Evolutionary conservation across 2,797 vertebrate genomes (phyloP).

Genomic region (Etheostoma nigrum): DNA sequence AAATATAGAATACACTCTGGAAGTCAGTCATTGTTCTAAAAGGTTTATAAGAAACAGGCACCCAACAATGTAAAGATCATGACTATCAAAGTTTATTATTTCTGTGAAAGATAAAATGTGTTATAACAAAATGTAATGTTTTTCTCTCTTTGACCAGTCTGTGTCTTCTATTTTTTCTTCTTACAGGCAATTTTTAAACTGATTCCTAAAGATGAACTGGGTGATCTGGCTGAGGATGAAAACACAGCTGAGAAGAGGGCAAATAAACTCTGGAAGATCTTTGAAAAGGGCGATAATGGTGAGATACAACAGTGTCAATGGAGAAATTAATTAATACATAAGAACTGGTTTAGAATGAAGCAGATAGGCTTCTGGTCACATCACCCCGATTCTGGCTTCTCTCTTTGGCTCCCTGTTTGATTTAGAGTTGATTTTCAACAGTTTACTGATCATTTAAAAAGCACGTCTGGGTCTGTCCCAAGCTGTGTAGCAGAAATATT

Average conservation of each 20-base stretch:
- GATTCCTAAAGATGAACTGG: constrained; percentile 85
- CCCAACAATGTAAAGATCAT: not conserved
- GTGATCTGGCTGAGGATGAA: constrained; percentile 84
- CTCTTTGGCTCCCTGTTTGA: no score
- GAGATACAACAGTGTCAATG: constrained; percentile 44
- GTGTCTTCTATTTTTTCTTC: not conserved
- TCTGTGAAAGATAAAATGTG: not conserved
- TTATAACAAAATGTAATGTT: not conserved
- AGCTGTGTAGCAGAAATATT: no score
- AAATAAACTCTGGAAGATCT: constrained; percentile 89
- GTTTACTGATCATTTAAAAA: no score
- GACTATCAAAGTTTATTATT: not conserved
- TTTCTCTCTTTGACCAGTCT: no score
- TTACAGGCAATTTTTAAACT: constrained; percentile 91
- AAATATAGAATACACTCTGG: not conserved
- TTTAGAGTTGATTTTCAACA: no score
- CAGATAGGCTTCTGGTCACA: no score
- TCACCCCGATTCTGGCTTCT: no score
- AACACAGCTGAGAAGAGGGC: constrained; percentile 90
- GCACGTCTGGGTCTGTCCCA: no score
- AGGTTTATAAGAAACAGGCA: not conserved
- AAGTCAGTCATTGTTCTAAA: not conserved
- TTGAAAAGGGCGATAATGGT: constrained; percentile 88
- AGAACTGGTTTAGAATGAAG: no score
- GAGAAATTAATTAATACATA: not conserved